Conservation (phyloP, 2,113 vertebrate species). For the Saccopteryx bilineata region DNA sequence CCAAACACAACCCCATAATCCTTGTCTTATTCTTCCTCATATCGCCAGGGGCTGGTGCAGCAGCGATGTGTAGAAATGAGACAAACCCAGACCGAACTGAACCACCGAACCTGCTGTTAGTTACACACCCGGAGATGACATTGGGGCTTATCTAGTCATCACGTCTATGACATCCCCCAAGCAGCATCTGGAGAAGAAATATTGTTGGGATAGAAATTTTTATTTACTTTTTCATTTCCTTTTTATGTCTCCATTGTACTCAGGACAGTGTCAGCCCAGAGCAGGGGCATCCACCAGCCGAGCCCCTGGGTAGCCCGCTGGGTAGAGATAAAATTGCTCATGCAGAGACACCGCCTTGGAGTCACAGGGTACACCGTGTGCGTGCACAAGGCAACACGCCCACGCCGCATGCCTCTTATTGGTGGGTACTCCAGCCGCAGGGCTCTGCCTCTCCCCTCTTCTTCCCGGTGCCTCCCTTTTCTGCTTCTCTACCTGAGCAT, state of each 20-base stretch:
- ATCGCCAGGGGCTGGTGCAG: background rate
- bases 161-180: background rate
- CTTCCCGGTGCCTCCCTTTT: background rate
- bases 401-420: too few species aligned
- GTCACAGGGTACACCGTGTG: too few species aligned
- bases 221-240: slow-evolving; percentile 41
- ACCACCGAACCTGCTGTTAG: background rate
- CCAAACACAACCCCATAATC: background rate
- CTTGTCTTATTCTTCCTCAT: rapidly evolving
- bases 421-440: too few species aligned
- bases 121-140: background rate
- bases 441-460: background rate
- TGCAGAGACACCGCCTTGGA: background rate
- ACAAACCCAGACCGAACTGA: background rate
- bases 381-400: too few species aligned
- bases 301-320: background rate
- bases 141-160: background rate
- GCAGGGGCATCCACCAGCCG: background rate
- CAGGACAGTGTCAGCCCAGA: background rate
- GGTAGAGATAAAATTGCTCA: background rate
- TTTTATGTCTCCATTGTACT: background rate
- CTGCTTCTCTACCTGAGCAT: background rate
- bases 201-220: background rate
- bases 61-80: background rate
- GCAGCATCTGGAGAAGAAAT: slow-evolving; percentile 19